Evolutionary conservation across 2,888 invertebrate species (phyloP), one percentile per base, ranked within the genome.

Genomic region (Leucania comma): DNA sequence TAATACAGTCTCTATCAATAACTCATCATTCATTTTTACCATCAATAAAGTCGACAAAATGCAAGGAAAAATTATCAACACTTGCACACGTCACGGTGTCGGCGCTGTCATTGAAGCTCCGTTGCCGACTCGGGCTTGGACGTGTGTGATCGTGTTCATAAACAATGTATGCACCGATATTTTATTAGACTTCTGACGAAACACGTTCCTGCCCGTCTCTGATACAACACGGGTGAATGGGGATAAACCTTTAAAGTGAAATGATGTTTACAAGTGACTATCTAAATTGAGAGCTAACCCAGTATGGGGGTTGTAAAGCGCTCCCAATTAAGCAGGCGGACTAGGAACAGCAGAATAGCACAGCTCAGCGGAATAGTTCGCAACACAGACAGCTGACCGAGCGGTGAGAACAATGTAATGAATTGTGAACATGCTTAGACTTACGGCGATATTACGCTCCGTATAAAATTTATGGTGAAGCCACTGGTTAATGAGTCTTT

Each of bases 271-370:
- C 76, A 80, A 84, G 84, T 85, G 86, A 86, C 84, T 80, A 85
- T 88, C 81, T 85, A 80, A 86, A 85, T 82, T 85, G 78, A 88
- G 83, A 85, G 85, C 86, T 84, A 86, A 91, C 91, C 89, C 70
- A 90, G 89, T 88, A 89, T 83, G 89, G 88, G 70, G 90, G 86
- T 86, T 90, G 90, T 72, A 92, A 87, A 83, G 89, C 90, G 85
- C 89, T 91, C 58, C 92, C 93, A 77, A 93, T 87, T 74, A 93
- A 91, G 83, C 67, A 90, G 87, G 56, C 50, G 78, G 72, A 75
- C 89, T 90, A 75, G 87, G 89, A 87, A 89, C 57, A 72, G 68
- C 72, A 77, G 77, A 89, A 82, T 88, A 82, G 75, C 84, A 82
- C 68, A 84, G 73, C 78, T 87, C 79, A 74, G 82, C 73, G 67